Evolutionary conservation across 2,888 invertebrate species (phyloP).

Genomic region (Cryptocheilus praepositus): DNA sequence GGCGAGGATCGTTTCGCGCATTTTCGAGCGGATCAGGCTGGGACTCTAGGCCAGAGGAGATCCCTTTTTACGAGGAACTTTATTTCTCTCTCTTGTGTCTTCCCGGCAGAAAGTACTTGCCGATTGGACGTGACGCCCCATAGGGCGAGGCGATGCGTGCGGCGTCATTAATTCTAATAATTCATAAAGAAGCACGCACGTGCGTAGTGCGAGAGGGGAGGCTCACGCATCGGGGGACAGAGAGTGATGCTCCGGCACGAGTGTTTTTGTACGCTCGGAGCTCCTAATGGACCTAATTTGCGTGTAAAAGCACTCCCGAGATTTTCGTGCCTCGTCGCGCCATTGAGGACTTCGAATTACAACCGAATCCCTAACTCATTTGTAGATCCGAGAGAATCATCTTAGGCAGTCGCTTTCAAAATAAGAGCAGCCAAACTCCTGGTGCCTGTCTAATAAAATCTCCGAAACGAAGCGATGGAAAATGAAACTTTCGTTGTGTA

Average conservation of each 20-base stretch:
- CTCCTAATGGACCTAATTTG: conserved; percentile 72
- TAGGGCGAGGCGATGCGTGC: conserved; percentile 63
- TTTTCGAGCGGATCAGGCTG: no score
- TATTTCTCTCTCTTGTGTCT: conserved; percentile 30
- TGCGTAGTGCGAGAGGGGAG: conserved; percentile 58
- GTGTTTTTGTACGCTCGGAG: conserved; percentile 66
- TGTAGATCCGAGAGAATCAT: no score
- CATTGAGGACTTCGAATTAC: conserved; percentile 48
- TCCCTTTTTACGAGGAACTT: conserved; percentile 12
- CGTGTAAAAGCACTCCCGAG: conserved; percentile 66
- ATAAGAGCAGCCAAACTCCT: no score
- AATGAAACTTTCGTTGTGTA: neutral
- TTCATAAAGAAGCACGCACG: conserved; percentile 72
- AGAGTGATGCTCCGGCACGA: conserved; percentile 55
- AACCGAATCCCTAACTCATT: no score
- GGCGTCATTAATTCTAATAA: conserved; percentile 74
- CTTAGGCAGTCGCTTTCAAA: no score
- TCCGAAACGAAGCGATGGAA: no score
- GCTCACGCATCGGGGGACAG: conserved; percentile 51
- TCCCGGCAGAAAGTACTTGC: conserved; percentile 35
- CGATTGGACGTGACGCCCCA: conserved; percentile 60
- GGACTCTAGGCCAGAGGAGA: conserved; percentile 7
- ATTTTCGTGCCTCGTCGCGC: conserved; percentile 53
- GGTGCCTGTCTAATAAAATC: no score
- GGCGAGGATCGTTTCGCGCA: no score